These are phyloP conservation scores for Lagria hirta DNA, from an alignment of 2,888 invertebrate species.

Conservation along the genomic window DNA sequence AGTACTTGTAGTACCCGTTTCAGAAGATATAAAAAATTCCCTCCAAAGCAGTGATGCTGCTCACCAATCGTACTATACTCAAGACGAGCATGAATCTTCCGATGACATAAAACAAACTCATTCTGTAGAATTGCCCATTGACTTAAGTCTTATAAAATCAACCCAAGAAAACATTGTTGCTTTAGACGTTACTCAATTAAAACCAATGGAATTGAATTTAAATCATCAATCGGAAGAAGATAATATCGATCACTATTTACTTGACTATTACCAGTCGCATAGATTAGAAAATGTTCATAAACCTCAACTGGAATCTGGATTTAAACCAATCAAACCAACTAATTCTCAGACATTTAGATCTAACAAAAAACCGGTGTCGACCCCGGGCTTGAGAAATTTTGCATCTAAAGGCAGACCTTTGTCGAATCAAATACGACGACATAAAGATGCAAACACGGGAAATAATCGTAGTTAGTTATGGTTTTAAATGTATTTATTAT, in stretches of 20 bases:
- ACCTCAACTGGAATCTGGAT: conserved; percentile 40
- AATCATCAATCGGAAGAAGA: conserved; percentile 34
- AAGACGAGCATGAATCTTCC: too few species aligned
- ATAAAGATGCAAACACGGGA: conserved; percentile 7
- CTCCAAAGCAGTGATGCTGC: too few species aligned
- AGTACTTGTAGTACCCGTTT: too few species aligned
- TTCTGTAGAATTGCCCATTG: conserved; percentile 37
- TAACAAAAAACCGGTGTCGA: conserved; percentile 52
- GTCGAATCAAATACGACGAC: too few species aligned
- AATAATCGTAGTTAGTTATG: too few species aligned
- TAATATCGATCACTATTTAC: conserved; percentile 34
- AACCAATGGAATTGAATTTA: conserved; percentile 43
- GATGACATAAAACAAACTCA: conserved; percentile 11
- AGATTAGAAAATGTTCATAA: conserved; percentile 25
- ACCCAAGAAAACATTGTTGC: conserved; percentile 39
- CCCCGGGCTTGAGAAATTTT: conserved; percentile 57
- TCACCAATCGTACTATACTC: too few species aligned
- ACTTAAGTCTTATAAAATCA: conserved; percentile 37
- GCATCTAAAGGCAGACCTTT: conserved; percentile 40
- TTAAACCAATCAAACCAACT: conserved; percentile 39
- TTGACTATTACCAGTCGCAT: conserved; percentile 38
- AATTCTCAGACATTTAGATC: conserved; percentile 45
- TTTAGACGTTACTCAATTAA: conserved; percentile 39
- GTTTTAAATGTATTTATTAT: conserved; percentile 7
- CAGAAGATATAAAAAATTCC: too few species aligned